Conservation (phyloP, 2,888 invertebrate species). For the Callosobruchus maculatus region DNA sequence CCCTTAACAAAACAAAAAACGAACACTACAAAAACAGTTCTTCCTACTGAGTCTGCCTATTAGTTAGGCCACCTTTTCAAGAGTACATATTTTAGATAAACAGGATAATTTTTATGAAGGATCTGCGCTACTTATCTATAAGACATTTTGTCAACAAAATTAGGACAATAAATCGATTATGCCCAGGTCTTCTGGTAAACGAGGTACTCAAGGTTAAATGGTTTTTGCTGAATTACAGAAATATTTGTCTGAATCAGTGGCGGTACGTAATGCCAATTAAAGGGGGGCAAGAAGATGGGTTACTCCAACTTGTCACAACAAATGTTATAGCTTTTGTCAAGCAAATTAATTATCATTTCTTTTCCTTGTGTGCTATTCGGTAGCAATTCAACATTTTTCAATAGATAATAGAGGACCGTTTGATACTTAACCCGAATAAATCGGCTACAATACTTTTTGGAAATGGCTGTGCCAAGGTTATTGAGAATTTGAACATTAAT, state of each 20-base stretch:
- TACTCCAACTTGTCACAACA: no score
- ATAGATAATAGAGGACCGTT: no score
- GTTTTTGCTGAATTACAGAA: background rate
- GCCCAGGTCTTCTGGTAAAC: background rate
- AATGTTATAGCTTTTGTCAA: no score
- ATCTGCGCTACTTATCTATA: background rate
- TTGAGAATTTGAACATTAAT: no score
- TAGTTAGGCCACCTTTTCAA: no score
- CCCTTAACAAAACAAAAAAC: background rate
- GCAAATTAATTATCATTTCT: no score
- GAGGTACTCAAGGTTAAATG: background rate
- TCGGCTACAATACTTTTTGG: no score
- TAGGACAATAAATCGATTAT: background rate
- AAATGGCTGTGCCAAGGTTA: no score
- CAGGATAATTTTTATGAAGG: background rate
- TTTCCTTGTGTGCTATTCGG: no score
- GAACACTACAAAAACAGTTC: background rate
- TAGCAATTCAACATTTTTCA: no score
- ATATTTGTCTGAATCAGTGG: background rate
- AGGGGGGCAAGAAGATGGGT: background rate
- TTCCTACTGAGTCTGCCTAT: background rate
- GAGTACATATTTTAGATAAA: background rate
- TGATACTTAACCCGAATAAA: no score
- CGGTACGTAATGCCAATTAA: background rate
- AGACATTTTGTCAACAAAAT: background rate